Evolutionary conservation across 2,888 invertebrate genomes (phyloP).

Genomic region (Eurytoma californica): DNA sequence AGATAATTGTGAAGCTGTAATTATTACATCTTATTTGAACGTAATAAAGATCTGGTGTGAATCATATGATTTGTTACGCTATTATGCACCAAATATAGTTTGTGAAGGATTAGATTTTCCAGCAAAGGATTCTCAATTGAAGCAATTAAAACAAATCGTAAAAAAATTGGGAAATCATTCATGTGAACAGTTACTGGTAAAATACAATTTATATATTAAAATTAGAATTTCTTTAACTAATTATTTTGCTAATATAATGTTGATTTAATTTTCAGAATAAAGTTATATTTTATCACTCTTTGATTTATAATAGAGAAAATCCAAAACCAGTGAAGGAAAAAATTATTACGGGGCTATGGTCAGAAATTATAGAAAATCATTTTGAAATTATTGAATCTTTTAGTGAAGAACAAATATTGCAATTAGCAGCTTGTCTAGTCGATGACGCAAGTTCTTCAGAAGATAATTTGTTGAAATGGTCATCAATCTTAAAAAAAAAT

Average conservation of each 20-base stretch:
- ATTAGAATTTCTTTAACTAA: constrained; percentile 16
- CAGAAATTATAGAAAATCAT: constrained; percentile 61
- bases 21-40: constrained; percentile 56
- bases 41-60: constrained; percentile 65
- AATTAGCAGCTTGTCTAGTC: constrained; percentile 61
- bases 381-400: constrained; percentile 60
- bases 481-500: constrained; percentile 58
- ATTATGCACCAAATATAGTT: constrained; percentile 62
- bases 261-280: constrained; percentile 39
- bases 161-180: constrained; percentile 58
- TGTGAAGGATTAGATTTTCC: constrained; percentile 58
- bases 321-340: constrained; percentile 31
- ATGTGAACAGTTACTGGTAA: constrained; percentile 65
- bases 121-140: constrained; percentile 61
- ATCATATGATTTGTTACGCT: constrained; percentile 60
- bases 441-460: constrained; percentile 55
- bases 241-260: constrained; percentile 11
- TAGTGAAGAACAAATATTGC: constrained; percentile 59
- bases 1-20: constrained; percentile 15
- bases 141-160: constrained; percentile 60
- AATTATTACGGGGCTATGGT: constrained; percentile 58
- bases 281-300: constrained; percentile 31
- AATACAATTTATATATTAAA: constrained; percentile 9
- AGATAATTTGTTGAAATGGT: constrained; percentile 57
- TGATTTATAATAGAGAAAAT: constrained; percentile 31